Percentiles rank a stretch among this genome's conserved stretches.
These are phyloP conservation scores for Paragorgia papillata DNA, from an alignment of 92 coral and sea anemone species.

Conservation along the genomic window DNA sequence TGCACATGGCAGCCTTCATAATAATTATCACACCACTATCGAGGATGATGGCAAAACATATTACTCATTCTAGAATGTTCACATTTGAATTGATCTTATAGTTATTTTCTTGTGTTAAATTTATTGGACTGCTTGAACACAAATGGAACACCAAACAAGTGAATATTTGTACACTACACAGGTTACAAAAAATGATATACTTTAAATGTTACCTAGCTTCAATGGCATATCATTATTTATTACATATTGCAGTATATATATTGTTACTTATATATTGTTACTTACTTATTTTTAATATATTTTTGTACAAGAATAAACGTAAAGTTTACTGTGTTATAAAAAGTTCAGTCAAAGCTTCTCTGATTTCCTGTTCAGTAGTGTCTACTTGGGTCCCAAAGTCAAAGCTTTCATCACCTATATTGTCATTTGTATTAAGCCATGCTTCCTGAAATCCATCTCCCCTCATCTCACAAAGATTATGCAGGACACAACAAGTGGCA, in stretches of 20 bases:
- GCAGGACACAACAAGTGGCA: slow-evolving; percentile 59
- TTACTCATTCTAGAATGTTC: neutral
- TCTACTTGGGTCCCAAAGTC: neutral
- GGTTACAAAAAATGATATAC: neutral
- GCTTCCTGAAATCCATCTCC: slow-evolving; percentile 51
- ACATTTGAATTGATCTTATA: too few relatives aligned
- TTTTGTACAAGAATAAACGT: neutral
- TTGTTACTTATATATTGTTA: too few relatives aligned
- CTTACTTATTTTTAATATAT: neutral
- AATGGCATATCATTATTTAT: too few relatives aligned
- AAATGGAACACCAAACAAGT: neutral
- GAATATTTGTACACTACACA: neutral
- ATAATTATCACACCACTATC: neutral
- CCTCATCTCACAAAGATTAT: slow-evolving; percentile 58
- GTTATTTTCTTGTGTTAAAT: too few relatives aligned
- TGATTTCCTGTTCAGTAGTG: neutral
- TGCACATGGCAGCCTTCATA: neutral
- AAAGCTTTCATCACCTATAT: neutral
- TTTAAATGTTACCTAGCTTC: too few relatives aligned
- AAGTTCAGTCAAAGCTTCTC: neutral
- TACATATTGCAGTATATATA: too few relatives aligned
- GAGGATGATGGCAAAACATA: slow-evolving; percentile 1
- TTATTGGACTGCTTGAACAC: neutral
- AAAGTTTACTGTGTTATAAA: neutral
- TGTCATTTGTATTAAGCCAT: slow-evolving; percentile 51